Evolutionary conservation across 2,797 vertebrate species (phyloP).

Genomic region (Hippocampus kuda): DNA sequence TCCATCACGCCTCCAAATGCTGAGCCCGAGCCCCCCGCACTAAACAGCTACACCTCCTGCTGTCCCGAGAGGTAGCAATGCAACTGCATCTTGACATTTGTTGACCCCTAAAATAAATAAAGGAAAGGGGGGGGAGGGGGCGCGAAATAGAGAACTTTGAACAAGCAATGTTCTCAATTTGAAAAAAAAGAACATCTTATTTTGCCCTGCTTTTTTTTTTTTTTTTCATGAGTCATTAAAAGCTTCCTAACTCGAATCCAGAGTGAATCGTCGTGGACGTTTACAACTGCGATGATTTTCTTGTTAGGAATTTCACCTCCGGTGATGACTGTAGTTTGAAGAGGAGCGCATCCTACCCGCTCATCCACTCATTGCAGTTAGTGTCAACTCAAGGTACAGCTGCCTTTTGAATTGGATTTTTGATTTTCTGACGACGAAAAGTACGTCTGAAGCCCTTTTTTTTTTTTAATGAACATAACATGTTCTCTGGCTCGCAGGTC

Average conservation of each 20-base stretch:
- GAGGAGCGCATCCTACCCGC: conserved; percentile 85
- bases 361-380: conserved; percentile 80
- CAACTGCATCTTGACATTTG: neutral
- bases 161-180: neutral
- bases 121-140: too few species aligned
- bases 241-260: conserved; percentile 2
- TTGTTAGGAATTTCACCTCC: conserved; percentile 72
- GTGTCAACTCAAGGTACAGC: conserved; percentile 69
- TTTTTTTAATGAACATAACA: neutral
- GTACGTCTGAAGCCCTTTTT: neutral
- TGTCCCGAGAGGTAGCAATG: conserved; percentile 78
- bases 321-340: conserved; percentile 81
- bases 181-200: neutral
- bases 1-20: conserved; percentile 48
- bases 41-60: conserved; percentile 78
- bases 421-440: neutral
- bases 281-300: conserved; percentile 25
- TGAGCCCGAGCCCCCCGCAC: conserved; percentile 59
- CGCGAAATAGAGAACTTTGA: neutral
- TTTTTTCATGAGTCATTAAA: neutral
- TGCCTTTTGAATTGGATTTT: neutral
- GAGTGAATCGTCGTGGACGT: conserved; percentile 5
- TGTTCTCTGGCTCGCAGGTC: conserved; percentile 44
- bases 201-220: neutral
- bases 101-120: neutral